Percentiles rank a stretch among this genome's conserved stretches.
Evolutionary conservation across 2,888 invertebrate genomes (phyloP).

Genomic region (Melinaea marsaeus): DNA sequence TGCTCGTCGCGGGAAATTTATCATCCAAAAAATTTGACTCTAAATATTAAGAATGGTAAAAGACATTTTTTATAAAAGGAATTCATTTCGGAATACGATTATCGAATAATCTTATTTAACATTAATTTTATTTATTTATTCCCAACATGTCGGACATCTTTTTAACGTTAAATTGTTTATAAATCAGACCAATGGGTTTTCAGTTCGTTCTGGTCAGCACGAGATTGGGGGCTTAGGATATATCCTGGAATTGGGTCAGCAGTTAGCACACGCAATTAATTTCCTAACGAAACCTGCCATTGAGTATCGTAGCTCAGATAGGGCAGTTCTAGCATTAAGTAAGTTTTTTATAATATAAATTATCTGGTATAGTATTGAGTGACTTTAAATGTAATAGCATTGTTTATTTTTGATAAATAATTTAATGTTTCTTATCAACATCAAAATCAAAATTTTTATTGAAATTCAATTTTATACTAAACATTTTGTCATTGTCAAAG

Average conservation of each 20-base stretch:
- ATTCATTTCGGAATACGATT: too few species aligned
- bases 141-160: too few species aligned
- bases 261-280: conserved; percentile 15
- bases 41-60: too few species aligned
- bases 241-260: conserved; percentile 14
- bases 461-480: too few species aligned
- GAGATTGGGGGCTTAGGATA: conserved; percentile 11
- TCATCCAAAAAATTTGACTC: conserved; percentile 26
- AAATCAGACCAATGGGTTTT: not conserved
- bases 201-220: conserved; percentile 1
- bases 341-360: too few species aligned
- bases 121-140: not conserved
- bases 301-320: conserved; percentile 2
- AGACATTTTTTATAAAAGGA: too few species aligned
- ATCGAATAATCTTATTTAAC: not conserved
- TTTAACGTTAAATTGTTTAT: not conserved
- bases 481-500: too few species aligned
- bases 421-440: too few species aligned
- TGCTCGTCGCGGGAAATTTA: conserved; percentile 38
- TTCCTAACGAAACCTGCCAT: conserved; percentile 7
- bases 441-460: too few species aligned
- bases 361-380: too few species aligned
- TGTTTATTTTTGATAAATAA: too few species aligned
- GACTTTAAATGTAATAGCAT: too few species aligned
- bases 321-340: not conserved